Conservation (phyloP, 1,140 invertebrate genomes). For the Trichoplusia ni region DNA sequence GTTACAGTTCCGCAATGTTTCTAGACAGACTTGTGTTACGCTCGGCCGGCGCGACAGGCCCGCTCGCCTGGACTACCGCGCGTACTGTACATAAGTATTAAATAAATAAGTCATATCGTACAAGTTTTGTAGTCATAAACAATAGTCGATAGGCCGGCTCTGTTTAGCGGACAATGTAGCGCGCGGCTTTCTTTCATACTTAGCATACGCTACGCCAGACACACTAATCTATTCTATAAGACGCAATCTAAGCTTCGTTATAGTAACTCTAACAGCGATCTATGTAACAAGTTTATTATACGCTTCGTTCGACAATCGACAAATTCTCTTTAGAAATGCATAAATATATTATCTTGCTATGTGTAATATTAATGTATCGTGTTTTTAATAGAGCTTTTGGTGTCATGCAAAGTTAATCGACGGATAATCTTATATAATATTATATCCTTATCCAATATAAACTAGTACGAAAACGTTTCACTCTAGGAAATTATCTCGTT, state of each 20-base stretch:
- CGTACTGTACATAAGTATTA: constrained; percentile 36
- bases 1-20: constrained; percentile 26
- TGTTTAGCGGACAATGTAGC: not conserved
- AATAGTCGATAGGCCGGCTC: constrained; percentile 3
- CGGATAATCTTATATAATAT: not conserved
- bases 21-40: not conserved
- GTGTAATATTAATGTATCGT: constrained; percentile 18
- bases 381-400: constrained; percentile 27
- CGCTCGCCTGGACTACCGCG: not conserved
- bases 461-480: constrained; percentile 11
- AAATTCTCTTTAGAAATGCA: constrained; percentile 14
- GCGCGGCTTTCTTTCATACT: not conserved
- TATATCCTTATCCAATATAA: constrained; percentile 13
- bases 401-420: constrained; percentile 10
- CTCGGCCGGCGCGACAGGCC: constrained; percentile 19
- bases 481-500: not conserved
- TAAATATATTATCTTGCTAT: constrained; percentile 6
- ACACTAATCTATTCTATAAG: not conserved
- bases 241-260: not conserved
- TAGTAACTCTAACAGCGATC: not conserved
- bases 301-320: constrained; percentile 16
- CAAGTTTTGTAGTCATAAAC: constrained; percentile 41
- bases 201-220: constrained; percentile 11
- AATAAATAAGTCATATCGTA: constrained; percentile 48
- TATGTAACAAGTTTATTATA: not conserved